phyloP scores from a whole-genome alignment of 2,113 vertebrate species.

The Turnix velox region DNA sequence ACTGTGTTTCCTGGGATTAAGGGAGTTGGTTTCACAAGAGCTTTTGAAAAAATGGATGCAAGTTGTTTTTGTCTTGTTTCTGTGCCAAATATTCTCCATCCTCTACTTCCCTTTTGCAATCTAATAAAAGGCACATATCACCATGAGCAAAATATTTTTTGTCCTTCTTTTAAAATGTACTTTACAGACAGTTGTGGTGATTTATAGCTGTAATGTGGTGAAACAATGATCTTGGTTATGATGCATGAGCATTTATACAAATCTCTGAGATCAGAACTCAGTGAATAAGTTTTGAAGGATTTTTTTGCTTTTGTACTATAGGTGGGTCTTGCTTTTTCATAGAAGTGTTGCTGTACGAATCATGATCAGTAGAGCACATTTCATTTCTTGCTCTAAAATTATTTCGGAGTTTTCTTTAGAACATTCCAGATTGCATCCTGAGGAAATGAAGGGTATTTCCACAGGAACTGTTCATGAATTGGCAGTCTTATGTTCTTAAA shows the following conservation, averaged over 20 bases:
- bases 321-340: neutral
- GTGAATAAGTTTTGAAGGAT: neutral
- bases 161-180: neutral
- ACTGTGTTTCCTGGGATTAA: constrained; percentile 23
- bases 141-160: neutral
- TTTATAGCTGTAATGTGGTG: neutral
- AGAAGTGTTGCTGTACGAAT: neutral
- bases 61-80: constrained; percentile 5
- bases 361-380: neutral
- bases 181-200: neutral
- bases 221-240: neutral
- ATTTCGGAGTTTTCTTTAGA: neutral
- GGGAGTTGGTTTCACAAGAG: neutral
- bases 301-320: neutral
- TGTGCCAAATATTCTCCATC: neutral
- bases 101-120: neutral
- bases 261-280: neutral
- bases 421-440: neutral
- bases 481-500: neutral
- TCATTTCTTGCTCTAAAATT: neutral
- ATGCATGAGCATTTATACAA: neutral
- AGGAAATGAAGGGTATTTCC: neutral
- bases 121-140: neutral
- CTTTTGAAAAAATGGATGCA: neutral
- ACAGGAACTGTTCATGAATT: neutral